Conservation (phyloP, 2,888 invertebrate species). For the Girardia tigrina region DNA sequence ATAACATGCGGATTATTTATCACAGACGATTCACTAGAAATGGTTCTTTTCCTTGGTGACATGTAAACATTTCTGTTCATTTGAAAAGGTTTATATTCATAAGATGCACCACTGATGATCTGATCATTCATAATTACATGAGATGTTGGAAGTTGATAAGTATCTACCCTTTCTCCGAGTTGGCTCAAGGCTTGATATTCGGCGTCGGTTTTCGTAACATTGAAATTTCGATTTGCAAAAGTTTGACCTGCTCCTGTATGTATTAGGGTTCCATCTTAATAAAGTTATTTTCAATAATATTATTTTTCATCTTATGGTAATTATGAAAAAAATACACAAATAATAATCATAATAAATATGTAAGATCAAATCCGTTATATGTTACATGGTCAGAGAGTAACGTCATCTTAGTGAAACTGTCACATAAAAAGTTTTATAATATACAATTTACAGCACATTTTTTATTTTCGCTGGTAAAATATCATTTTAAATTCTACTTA, state of each 20-base stretch:
- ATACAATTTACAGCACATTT: too few relatives aligned
- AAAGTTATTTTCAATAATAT: too few relatives aligned
- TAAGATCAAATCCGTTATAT: too few relatives aligned
- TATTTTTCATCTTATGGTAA: too few relatives aligned
- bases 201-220: neutral
- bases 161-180: neutral
- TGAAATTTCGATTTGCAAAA: neutral
- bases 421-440: too few relatives aligned
- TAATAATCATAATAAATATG: too few relatives aligned
- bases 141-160: neutral
- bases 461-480: too few relatives aligned
- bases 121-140: constrained; percentile 10
- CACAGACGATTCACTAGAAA: neutral
- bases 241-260: neutral
- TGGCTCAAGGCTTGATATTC: neutral
- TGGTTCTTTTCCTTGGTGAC: neutral
- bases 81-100: constrained; percentile 12
- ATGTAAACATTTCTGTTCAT: neutral
- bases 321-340: too few relatives aligned
- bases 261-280: neutral
- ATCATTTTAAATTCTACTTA: too few relatives aligned
- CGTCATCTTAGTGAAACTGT: too few relatives aligned
- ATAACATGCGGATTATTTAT: neutral
- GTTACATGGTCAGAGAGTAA: too few relatives aligned
- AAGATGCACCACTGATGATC: neutral